These are phyloP conservation scores for Sialis lutaria DNA, from an alignment of 2,888 invertebrate species.

Conservation along the genomic window DNA sequence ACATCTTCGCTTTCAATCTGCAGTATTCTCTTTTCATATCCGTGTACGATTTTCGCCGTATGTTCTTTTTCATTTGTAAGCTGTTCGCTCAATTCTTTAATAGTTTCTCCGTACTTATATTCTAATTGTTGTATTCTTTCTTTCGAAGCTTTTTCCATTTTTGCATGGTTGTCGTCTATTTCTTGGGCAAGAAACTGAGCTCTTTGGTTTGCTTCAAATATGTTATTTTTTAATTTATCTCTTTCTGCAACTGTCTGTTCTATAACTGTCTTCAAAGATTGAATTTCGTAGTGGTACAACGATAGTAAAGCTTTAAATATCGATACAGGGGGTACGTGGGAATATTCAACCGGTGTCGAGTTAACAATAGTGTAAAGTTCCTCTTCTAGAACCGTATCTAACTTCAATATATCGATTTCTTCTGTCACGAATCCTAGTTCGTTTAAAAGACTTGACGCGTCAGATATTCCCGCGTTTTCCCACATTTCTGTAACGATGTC, in stretches of 20 bases:
- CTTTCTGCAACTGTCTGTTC: conserved; percentile 59
- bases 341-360: conserved; percentile 9
- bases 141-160: conserved; percentile 60
- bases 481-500: conserved; percentile 50
- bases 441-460: conserved; percentile 42
- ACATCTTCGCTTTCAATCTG: conserved; percentile 49
- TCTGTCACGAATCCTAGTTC: conserved; percentile 47
- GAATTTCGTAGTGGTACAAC: conserved; percentile 48
- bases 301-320: conserved; percentile 45
- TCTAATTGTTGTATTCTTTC: conserved; percentile 54
- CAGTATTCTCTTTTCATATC: conserved; percentile 45
- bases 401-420: conserved; percentile 38
- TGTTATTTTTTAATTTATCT: conserved; percentile 61
- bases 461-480: conserved; percentile 49
- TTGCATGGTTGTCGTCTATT: conserved; percentile 76
- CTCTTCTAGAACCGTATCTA: conserved; percentile 51
- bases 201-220: conserved; percentile 66
- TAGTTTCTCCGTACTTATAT: conserved; percentile 56
- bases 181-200: conserved; percentile 72
- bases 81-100: conserved; percentile 51
- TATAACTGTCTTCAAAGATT: conserved; percentile 35
- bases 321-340: conserved; percentile 26
- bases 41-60: conserved; percentile 34
- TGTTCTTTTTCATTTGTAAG: conserved; percentile 59
- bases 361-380: conserved; percentile 25